Evolutionary conservation across 1,140 invertebrate species (phyloP).

Genomic region (Melanaphis sacchari): DNA sequence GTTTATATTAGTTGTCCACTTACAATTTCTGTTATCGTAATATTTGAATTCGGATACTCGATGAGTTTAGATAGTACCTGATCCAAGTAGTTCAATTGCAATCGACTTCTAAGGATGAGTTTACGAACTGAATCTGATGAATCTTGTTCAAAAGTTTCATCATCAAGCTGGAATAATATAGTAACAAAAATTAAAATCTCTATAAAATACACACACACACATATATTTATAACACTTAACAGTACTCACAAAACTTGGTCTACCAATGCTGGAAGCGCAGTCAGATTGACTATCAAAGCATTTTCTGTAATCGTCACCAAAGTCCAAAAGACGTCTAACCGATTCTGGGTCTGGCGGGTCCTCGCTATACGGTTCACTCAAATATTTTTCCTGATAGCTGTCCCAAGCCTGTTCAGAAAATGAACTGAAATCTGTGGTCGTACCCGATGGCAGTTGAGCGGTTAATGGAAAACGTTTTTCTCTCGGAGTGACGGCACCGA

Average conservation of each 20-base stretch:
- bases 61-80: constrained; percentile 66
- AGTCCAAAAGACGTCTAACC: constrained; percentile 80
- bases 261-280: constrained; percentile 77
- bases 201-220: not conserved
- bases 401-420: constrained; percentile 83
- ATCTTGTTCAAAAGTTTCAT: constrained; percentile 65
- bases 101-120: constrained; percentile 67
- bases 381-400: constrained; percentile 83
- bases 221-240: not conserved
- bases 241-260: constrained; percentile 42
- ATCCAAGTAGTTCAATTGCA: constrained; percentile 68
- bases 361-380: constrained; percentile 90
- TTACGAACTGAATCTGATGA: constrained; percentile 68
- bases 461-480: constrained; percentile 60
- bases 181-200: not conserved
- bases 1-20: constrained; percentile 61
- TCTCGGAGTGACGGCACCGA: constrained; percentile 66
- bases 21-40: constrained; percentile 65
- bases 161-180: constrained; percentile 49
- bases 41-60: constrained; percentile 63
- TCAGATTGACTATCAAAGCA: constrained; percentile 87
- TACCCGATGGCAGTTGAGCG: constrained; percentile 29
- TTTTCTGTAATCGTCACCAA: constrained; percentile 89
- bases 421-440: constrained; percentile 71
- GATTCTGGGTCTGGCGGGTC: constrained; percentile 83